Conservation (phyloP, 2,797 vertebrate genomes). For the Calcarius lapponicus region DNA sequence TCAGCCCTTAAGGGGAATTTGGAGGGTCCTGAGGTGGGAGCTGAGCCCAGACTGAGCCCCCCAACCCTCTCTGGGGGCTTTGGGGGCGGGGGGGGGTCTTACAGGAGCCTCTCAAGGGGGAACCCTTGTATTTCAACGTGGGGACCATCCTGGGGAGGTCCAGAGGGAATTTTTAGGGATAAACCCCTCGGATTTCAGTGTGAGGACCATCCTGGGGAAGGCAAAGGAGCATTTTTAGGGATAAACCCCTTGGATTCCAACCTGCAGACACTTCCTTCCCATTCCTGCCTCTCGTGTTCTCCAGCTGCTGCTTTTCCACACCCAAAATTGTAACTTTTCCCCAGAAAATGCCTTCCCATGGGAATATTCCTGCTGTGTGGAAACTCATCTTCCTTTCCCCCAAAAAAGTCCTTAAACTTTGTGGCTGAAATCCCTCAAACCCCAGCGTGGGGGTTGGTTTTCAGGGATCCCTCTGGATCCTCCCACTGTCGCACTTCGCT, state of each 20-base stretch:
- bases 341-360: background rate
- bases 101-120: background rate
- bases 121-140: background rate
- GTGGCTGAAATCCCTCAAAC: background rate
- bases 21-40: background rate
- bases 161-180: background rate
- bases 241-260: too few species aligned
- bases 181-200: background rate
- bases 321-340: background rate
- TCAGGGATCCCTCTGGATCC: background rate
- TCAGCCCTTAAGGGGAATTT: background rate
- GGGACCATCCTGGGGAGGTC: too few species aligned
- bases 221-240: too few species aligned
- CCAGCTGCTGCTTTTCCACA: background rate
- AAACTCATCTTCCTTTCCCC: background rate
- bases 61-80: background rate
- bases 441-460: fast-evolving
- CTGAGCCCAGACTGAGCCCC: background rate
- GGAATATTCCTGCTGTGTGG: background rate
- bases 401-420: background rate
- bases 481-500: background rate
- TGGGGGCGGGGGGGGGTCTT: background rate
- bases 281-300: background rate
- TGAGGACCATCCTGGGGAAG: background rate
- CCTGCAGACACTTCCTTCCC: too few species aligned